These are phyloP conservation scores for Columba livia DNA, from an alignment of 2,113 vertebrate species.

Conservation along the genomic window DNA sequence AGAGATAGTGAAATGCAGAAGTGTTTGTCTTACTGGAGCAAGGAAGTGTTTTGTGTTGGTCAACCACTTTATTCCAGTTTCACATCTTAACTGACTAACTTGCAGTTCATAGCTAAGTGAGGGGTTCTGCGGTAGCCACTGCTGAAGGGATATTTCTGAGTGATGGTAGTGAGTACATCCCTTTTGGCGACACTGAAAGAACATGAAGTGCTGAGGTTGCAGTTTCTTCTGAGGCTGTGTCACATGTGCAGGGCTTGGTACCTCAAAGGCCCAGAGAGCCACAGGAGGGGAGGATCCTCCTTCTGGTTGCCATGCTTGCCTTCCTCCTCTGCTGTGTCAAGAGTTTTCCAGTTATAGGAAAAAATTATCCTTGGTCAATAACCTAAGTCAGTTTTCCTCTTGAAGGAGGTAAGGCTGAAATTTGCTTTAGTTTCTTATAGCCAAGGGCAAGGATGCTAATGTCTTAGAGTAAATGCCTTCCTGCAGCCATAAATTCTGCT, in stretches of 20 bases:
- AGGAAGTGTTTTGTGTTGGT: neutral
- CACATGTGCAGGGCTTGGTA: neutral
- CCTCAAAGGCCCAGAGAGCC: neutral
- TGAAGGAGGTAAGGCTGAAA: neutral
- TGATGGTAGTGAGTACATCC: neutral
- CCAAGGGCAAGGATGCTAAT: neutral
- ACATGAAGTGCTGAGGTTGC: neutral
- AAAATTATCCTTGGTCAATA: neutral
- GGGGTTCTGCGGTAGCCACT: rapidly evolving
- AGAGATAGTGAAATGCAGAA: neutral
- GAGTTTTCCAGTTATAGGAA: neutral
- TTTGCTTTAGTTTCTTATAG: neutral
- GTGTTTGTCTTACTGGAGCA: neutral
- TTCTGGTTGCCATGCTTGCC: neutral
- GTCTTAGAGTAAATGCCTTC: neutral
- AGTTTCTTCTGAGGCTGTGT: neutral
- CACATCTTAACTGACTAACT: neutral
- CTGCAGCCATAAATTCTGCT: neutral
- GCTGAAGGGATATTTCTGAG: neutral
- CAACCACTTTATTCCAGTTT: neutral
- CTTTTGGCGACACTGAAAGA: rapidly evolving
- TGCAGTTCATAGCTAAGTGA: neutral
- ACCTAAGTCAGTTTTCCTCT: neutral
- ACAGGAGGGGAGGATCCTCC: neutral
- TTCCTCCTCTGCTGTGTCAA: neutral